Percentiles rank a stretch among this genome's conserved stretches.
Evolutionary conservation across 37 sponge, comb jelly and placozoan species (phyloP).

Genomic region (Crambe crambe): DNA sequence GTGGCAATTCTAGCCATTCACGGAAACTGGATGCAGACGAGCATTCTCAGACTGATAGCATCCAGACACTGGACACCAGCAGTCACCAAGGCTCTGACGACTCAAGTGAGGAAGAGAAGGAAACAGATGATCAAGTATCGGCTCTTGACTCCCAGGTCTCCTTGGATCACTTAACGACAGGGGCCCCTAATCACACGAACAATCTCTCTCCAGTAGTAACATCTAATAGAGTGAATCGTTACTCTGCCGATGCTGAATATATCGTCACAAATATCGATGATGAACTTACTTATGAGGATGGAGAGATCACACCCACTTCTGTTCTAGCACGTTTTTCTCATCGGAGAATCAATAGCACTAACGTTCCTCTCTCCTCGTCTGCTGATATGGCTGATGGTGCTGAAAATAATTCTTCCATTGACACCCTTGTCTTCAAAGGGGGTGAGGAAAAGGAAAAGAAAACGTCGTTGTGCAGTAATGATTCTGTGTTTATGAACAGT

Average conservation of each 20-base stretch:
- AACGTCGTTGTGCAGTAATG: constrained; percentile 1
- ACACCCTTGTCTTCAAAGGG: not conserved
- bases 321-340: not conserved
- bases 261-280: constrained; percentile 15
- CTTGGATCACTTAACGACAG: not conserved
- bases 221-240: not conserved
- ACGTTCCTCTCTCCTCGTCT: not conserved
- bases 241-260: constrained; percentile 39
- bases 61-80: constrained; percentile 20
- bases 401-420: not conserved
- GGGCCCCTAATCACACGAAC: not conserved
- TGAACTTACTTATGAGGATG: not conserved
- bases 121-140: not conserved
- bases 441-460: not conserved
- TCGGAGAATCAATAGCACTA: constrained; percentile 8
- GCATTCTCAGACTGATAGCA: constrained; percentile 20
- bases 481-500: constrained; percentile 19
- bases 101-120: constrained; percentile 11
- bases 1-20: not conserved
- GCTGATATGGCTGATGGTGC: not conserved
- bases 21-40: not conserved
- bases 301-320: not conserved
- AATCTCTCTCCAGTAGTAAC: not conserved
- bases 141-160: constrained; percentile 1
- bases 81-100: constrained; percentile 38